A percentile compares a stretch with the other conserved stretches of the same genome.
Evolutionary conservation across 1,140 invertebrate species (phyloP).

Genomic region (Achatina immaculata): DNA sequence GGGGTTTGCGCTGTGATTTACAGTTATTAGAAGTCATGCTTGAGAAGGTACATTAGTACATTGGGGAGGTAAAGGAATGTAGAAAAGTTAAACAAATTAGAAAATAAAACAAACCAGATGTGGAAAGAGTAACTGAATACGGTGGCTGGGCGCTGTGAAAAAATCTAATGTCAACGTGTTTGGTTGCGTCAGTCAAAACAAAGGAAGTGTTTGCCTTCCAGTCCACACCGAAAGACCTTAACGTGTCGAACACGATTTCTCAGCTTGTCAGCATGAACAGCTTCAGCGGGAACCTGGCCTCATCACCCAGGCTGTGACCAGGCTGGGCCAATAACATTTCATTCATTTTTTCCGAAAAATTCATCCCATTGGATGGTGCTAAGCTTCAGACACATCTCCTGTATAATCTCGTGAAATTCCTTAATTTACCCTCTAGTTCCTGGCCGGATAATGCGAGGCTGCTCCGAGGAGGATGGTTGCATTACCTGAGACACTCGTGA

Average conservation of each 20-base stretch:
- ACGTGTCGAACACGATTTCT: background rate
- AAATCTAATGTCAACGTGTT: conserved; percentile 8
- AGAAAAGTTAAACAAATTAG: background rate
- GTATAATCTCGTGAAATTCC: background rate
- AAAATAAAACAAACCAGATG: background rate
- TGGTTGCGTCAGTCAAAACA: conserved; percentile 25
- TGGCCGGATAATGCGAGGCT: background rate
- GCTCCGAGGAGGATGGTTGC: background rate
- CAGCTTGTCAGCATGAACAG: background rate
- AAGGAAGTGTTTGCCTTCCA: background rate
- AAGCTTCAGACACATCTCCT: background rate
- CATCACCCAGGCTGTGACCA: background rate
- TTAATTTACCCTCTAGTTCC: background rate
- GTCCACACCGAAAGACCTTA: background rate
- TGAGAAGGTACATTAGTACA: too few species aligned
- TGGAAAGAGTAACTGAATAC: background rate
- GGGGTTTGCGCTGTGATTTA: too few species aligned
- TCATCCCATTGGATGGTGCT: background rate
- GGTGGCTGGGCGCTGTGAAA: background rate
- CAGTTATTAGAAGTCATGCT: too few species aligned
- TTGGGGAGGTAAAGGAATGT: too few species aligned
- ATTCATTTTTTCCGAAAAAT: background rate
- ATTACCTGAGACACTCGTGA: background rate
- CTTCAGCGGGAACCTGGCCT: background rate
- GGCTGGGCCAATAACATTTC: background rate